These are phyloP conservation scores for Amia ocellicauda DNA, from an alignment of 2,113 vertebrate species.

Conservation along the genomic window DNA sequence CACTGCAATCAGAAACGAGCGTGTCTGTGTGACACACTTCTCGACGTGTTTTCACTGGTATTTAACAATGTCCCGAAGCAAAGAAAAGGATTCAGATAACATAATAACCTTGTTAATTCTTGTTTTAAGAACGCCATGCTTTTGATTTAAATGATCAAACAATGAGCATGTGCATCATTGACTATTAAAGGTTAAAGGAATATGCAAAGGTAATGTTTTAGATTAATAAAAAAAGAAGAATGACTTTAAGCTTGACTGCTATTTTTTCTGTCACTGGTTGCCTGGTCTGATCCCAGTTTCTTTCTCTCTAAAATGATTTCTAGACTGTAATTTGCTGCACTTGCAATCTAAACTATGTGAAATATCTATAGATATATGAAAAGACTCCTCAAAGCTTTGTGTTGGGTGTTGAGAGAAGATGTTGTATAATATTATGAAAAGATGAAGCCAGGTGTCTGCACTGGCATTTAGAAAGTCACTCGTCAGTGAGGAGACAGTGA, in stretches of 20 bases:
- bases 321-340: background rate
- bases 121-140: conserved; percentile 4
- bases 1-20: conserved; percentile 12
- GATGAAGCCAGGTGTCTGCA: too few relatives aligned
- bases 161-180: conserved; percentile 11
- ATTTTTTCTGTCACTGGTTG: too few relatives aligned
- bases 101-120: background rate
- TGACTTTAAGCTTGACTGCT: background rate
- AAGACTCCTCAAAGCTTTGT: too few relatives aligned
- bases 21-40: conserved; percentile 9
- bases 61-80: conserved; percentile 16
- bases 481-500: too few relatives aligned
- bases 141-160: background rate
- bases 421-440: too few relatives aligned
- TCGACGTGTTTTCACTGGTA: conserved; percentile 21
- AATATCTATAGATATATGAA: too few relatives aligned
- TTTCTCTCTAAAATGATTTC: background rate
- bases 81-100: conserved; percentile 14
- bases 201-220: too few relatives aligned
- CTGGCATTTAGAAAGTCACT: too few relatives aligned
- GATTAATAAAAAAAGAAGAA: background rate
- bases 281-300: too few relatives aligned
- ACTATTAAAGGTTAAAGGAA: conserved; percentile 5
- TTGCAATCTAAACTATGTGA: too few relatives aligned
- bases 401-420: too few relatives aligned